Evolutionary conservation across 1,140 invertebrate species (phyloP).

Genomic region (Calycopis cecrops): DNA sequence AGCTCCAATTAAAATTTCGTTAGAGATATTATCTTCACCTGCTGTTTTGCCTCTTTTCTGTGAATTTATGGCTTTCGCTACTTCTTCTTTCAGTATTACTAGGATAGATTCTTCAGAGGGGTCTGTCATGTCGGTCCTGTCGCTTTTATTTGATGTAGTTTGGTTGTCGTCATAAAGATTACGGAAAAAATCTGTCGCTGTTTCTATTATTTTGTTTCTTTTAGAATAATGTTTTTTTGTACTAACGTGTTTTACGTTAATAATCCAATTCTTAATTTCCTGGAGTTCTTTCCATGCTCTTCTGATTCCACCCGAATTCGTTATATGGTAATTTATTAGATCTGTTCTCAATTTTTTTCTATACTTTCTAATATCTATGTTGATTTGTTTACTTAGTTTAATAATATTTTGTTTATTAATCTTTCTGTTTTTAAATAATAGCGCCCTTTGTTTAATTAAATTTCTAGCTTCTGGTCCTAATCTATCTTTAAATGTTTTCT

Average conservation of each 20-base stretch:
- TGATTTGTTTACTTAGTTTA: conserved; percentile 29
- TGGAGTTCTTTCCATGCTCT: conserved; percentile 21
- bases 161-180: conserved; percentile 15
- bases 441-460: conserved; percentile 22
- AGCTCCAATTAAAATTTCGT: conserved; percentile 28
- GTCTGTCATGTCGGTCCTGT: neutral
- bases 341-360: conserved; percentile 21
- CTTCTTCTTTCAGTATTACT: conserved; percentile 27
- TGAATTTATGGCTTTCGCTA: conserved; percentile 27
- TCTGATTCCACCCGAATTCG: conserved; percentile 23
- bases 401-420: conserved; percentile 22
- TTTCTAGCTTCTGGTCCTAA: conserved; percentile 28
- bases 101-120: conserved; percentile 20
- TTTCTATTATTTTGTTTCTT: conserved; percentile 22
- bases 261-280: conserved; percentile 23
- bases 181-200: conserved; percentile 21
- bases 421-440: conserved; percentile 23
- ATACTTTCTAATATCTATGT: no score
- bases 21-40: conserved; percentile 29
- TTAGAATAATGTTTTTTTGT: conserved; percentile 18
- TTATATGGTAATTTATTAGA: conserved; percentile 18
- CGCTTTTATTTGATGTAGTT: neutral
- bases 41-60: conserved; percentile 33
- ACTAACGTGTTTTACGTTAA: conserved; percentile 18
- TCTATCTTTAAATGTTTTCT: conserved; percentile 23